These are phyloP conservation scores for Sphecodes monilicornis DNA, from an alignment of 2,888 invertebrate species.

Conservation along the genomic window DNA sequence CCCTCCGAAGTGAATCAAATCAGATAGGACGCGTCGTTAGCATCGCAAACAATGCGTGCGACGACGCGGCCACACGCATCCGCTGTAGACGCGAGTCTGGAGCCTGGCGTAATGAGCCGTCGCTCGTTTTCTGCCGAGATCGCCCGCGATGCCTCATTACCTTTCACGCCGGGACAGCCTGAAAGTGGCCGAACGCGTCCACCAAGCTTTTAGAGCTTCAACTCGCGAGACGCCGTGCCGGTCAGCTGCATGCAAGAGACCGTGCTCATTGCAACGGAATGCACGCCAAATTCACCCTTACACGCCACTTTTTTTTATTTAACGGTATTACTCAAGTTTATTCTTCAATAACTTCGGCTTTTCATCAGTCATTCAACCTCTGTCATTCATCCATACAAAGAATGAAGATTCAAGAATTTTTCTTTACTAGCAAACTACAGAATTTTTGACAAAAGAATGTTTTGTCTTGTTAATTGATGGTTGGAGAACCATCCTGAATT, in stretches of 20 bases:
- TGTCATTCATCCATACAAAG: background rate
- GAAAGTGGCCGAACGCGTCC: conserved; percentile 32
- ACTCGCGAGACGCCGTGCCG: conserved; percentile 15
- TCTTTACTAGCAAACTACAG: too few relatives aligned
- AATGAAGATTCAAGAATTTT: too few relatives aligned
- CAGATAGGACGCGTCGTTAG: conserved; percentile 44
- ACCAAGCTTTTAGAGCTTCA: conserved; percentile 34
- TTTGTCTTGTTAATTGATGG: too few relatives aligned
- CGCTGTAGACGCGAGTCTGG: conserved; percentile 36
- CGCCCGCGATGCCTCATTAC: conserved; percentile 60
- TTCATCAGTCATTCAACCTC: background rate
- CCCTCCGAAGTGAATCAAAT: conserved; percentile 30
- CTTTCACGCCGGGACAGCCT: conserved; percentile 53
- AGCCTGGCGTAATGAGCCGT: conserved; percentile 55
- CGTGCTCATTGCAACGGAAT: background rate
- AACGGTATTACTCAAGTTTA: background rate
- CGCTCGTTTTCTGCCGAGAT: conserved; percentile 59
- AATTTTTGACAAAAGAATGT: too few relatives aligned
- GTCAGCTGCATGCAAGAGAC: background rate
- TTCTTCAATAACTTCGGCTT: too few relatives aligned
- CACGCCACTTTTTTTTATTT: background rate
- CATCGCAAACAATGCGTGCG: conserved; percentile 53
- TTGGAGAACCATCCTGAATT: too few relatives aligned
- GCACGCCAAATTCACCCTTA: background rate
- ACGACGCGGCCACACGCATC: conserved; percentile 47